Base-by-base conservation (phyloP, 2,113 vertebrate genomes). In the Riparia riparia region DNA sequence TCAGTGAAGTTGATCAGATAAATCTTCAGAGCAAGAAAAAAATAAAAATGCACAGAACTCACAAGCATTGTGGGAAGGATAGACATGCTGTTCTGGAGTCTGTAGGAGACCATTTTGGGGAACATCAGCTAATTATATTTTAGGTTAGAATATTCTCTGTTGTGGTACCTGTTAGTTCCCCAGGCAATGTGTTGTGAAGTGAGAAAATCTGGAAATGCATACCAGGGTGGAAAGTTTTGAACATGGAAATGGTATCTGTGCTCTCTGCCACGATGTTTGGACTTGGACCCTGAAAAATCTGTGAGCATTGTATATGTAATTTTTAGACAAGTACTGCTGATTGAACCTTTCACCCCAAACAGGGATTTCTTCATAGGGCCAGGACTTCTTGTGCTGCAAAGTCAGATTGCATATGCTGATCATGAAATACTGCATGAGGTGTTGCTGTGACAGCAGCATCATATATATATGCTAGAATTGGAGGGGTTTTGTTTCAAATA, bases 291-390 rank as follows among this genome's bases (percentile, higher is more conserved):
- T 57, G 61, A 65, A 90, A 82, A 77, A 64, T 10, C 3, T 14
- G 7, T 34, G 29, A 78, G 44, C 12, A 1, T 1, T 5, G 1
- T 34, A 3, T 17, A 1, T 17, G 31, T 60, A 6, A 58, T 28
- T 41, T 56, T 64, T 51, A 69, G 58, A 8, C n/a, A 34, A 72
- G 24, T 41, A 41, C n/a, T 81, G 37, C 24, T 42, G 14, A 10
- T 5, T 18, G 50, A 44, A 63, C 31, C 4, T 74, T 74, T 66
- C 18, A 26, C 20, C 42, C 16, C 44, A 60, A 34, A 20, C 12
- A 28, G 0, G 1, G 34, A 17, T 60, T 64, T 69, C 24, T 63
- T 51, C 42, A 6, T 2, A 42, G 66, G 37, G 45, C 34, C 50
- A n/a, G 47, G 60, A 53, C 22, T 45, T 21, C 60, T n/a, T 29